Evolutionary conservation across 2,888 invertebrate species (phyloP).

Genomic region (Anagyrus pseudococci): DNA sequence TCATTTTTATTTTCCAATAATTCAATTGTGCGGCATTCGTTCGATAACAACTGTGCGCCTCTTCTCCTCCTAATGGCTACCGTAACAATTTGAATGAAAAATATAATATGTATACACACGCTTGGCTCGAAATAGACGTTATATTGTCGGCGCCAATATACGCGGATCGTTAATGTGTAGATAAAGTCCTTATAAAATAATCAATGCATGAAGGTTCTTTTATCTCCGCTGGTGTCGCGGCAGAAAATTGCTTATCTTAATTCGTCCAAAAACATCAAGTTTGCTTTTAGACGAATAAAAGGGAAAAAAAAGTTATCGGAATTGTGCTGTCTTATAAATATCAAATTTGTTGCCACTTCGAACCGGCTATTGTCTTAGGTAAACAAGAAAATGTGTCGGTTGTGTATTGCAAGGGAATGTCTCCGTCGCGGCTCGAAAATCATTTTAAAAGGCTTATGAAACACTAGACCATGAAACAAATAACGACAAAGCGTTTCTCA

Average conservation of each 20-base stretch:
- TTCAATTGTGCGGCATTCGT: no score
- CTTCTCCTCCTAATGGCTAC: neutral
- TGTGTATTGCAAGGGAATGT: neutral
- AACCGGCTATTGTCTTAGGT: no score
- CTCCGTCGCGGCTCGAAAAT: neutral
- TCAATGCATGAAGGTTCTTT: no score
- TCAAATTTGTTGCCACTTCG: neutral
- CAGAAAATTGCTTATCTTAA: no score
- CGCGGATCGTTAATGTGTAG: no score
- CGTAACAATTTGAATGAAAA: neutral
- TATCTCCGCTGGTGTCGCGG: no score
- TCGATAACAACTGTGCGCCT: no score
- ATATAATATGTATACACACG: neutral
- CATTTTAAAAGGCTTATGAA: neutral
- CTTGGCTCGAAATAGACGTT: no score
- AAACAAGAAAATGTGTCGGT: no score
- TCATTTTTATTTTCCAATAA: constrained; percentile 14
- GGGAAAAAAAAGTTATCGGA: neutral
- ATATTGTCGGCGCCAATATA: neutral
- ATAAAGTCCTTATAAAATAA: no score
- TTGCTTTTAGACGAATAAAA: neutral
- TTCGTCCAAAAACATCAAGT: neutral
- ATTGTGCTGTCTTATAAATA: neutral
- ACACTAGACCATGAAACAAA: neutral
- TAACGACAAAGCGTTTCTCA: neutral